Conservation (phyloP, 2,113 vertebrate genomes). For the Sakesphorus luctuosus region DNA sequence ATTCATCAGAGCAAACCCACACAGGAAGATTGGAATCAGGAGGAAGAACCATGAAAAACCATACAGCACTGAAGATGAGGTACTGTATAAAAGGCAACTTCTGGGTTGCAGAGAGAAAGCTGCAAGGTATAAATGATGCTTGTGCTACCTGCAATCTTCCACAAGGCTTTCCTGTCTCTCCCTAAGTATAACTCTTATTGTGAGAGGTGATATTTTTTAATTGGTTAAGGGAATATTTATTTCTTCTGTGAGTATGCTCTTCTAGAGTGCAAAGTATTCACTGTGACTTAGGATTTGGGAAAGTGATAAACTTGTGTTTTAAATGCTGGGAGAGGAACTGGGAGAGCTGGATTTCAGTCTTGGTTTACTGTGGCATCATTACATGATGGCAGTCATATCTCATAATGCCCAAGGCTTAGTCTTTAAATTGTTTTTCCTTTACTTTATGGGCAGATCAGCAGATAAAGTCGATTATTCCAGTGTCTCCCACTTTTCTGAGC, state of each 20-base stretch:
- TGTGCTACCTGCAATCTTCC: rapidly evolving
- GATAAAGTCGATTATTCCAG: neutral
- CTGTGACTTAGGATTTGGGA: neutral
- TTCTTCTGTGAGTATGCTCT: neutral
- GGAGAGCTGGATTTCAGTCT: slow-evolving; percentile 40
- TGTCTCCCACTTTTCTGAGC: neutral
- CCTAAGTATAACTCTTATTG: neutral
- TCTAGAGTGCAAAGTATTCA: neutral
- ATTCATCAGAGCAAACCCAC: neutral
- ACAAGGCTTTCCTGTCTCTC: neutral
- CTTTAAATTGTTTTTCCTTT: neutral
- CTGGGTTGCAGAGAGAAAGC: neutral
- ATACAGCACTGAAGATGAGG: neutral
- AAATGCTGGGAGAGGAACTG: neutral
- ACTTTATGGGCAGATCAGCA: neutral
- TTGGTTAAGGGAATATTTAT: neutral
- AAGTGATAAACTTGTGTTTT: neutral
- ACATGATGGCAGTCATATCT: neutral
- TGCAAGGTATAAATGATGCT: neutral
- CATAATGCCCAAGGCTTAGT: neutral
- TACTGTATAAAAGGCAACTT: neutral
- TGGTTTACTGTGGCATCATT: neutral
- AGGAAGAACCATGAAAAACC: neutral
- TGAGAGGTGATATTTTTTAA: neutral
- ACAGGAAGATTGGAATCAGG: neutral